phyloP scores from a whole-genome alignment of 2,113 vertebrate genomes.

The Paracyprichromis sp. region DNA sequence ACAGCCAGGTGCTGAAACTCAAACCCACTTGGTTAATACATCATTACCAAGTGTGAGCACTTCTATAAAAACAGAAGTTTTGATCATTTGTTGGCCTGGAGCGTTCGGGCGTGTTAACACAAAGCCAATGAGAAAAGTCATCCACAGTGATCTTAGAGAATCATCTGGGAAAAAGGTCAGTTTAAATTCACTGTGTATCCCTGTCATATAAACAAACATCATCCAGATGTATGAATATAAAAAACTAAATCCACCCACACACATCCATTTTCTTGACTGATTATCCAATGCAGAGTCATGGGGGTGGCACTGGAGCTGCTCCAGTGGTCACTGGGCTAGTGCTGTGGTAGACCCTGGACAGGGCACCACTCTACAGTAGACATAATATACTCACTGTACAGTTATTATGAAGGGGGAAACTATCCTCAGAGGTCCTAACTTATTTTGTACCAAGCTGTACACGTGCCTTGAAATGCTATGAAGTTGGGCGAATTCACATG shows the following conservation, averaged over 20 bases:
- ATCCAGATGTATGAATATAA: not conserved
- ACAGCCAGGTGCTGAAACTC: not conserved
- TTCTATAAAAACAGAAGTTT: not conserved
- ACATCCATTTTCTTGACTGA: not conserved
- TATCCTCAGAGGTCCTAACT: not conserved
- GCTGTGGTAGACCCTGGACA: not conserved
- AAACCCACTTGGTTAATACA: not conserved
- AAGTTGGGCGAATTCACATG: not conserved
- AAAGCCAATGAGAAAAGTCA: not conserved
- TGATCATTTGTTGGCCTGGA: not conserved
- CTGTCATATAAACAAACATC: not conserved
- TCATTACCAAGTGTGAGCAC: not conserved
- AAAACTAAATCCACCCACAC: not conserved
- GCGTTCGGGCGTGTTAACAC: not conserved
- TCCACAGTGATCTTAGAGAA: not conserved
- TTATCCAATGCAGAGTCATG: not conserved
- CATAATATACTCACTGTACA: not conserved
- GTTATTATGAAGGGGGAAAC: not conserved
- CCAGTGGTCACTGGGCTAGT: not conserved
- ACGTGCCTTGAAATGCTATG: not conserved
- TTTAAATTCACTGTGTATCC: not conserved
- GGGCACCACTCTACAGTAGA: not conserved
- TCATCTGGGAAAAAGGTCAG: fast-evolving
- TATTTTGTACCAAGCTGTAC: not conserved
- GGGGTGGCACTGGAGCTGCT: not conserved